Evolutionary conservation across 1,140 invertebrate genomes (phyloP).

Genomic region (Drosophila kepulauana): DNA sequence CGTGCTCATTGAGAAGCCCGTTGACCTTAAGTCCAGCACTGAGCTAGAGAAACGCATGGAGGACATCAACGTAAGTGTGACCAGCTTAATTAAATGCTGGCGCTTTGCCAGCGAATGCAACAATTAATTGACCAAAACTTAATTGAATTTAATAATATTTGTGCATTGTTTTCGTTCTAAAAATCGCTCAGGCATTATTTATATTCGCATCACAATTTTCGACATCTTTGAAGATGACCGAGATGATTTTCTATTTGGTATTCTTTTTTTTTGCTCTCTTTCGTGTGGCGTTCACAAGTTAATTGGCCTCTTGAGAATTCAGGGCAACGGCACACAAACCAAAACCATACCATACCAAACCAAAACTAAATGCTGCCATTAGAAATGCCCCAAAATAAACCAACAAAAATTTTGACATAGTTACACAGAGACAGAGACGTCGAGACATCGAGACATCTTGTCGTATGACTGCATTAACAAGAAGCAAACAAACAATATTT

Average conservation of each 20-base stretch:
- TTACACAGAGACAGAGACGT: constrained; percentile 49
- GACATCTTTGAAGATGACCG: background rate
- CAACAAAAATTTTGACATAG: constrained; percentile 70
- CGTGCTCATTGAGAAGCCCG: constrained; percentile 79
- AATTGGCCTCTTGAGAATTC: constrained; percentile 80
- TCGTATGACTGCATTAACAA: constrained; percentile 46
- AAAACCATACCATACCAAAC: constrained; percentile 32
- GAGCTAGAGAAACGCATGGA: constrained; percentile 78
- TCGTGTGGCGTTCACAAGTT: constrained; percentile 53
- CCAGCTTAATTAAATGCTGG: constrained; percentile 24
- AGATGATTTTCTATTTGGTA: constrained; percentile 7
- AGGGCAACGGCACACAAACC: constrained; percentile 43
- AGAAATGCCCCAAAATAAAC: constrained; percentile 68
- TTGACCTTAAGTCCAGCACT: constrained; percentile 71
- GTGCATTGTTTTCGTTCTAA: constrained; percentile 46
- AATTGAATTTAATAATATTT: constrained; percentile 19
- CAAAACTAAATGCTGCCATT: constrained; percentile 72
- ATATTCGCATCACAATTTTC: constrained; percentile 26
- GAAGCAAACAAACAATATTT: constrained; percentile 35
- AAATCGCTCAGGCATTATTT: constrained; percentile 51
- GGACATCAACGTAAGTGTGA: constrained; percentile 81
- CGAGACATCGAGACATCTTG: constrained; percentile 34
- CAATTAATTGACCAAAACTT: constrained; percentile 36
- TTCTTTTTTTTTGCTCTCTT: constrained; percentile 26
- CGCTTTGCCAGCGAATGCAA: constrained; percentile 27